Conservation (phyloP, 2,113 vertebrate genomes). For the Numida meleagris region DNA sequence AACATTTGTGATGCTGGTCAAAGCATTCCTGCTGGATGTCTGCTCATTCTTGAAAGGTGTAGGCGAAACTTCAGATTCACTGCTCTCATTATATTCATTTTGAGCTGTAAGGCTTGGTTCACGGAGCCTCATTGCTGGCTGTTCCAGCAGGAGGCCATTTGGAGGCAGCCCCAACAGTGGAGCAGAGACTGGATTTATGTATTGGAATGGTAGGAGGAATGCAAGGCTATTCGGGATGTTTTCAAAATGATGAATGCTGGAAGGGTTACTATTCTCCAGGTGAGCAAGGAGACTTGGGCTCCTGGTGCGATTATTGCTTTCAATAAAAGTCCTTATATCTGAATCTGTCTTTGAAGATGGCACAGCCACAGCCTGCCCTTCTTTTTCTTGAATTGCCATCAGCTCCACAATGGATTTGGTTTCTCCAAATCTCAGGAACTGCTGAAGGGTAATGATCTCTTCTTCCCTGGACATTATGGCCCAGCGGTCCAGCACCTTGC, state of each 20-base stretch:
- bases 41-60: slow-evolving; percentile 93
- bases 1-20: slow-evolving; percentile 89
- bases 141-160: slow-evolving; percentile 92
- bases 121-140: slow-evolving; percentile 89
- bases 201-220: slow-evolving; percentile 97
- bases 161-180: slow-evolving; percentile 95
- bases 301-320: slow-evolving; percentile 97
- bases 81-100: slow-evolving; percentile 93
- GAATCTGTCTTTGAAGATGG: slow-evolving; percentile 97
- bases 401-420: slow-evolving; percentile 99
- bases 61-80: slow-evolving; percentile 96
- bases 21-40: slow-evolving; percentile 87
- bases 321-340: slow-evolving; percentile 99
- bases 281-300: slow-evolving; percentile 96
- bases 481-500: slow-evolving; percentile 99
- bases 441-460: slow-evolving; percentile 99
- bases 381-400: slow-evolving; percentile 99
- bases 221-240: slow-evolving; percentile 99
- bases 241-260: slow-evolving; percentile 99
- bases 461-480: slow-evolving; percentile 99
- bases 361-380: slow-evolving; percentile 97
- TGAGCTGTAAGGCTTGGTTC: slow-evolving; percentile 92
- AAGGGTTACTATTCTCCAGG: slow-evolving; percentile 96
- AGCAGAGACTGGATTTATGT: slow-evolving; percentile 97
- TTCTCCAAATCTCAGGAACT: slow-evolving; percentile 98